A percentile compares a stretch with the other conserved stretches of the same genome.
Evolutionary conservation across 2,888 invertebrate genomes (phyloP).

Genomic region (Catocala nupta): DNA sequence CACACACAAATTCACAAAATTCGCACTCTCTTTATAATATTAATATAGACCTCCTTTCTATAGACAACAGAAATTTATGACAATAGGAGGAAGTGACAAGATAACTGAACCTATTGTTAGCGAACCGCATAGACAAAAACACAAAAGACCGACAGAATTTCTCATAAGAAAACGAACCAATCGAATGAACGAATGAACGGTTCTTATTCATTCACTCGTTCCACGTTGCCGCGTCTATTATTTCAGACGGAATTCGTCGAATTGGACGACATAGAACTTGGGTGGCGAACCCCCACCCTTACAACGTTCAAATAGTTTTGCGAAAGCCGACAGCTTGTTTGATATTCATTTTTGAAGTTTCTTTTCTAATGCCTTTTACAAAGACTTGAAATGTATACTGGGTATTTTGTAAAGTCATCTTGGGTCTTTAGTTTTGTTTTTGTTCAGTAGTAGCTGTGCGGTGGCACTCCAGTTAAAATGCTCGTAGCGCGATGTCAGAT

Average conservation of each 20-base stretch:
- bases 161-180: constrained; percentile 10
- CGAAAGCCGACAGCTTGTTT: not conserved
- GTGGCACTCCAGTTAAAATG: no score
- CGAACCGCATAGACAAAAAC: not conserved
- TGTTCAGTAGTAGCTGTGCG: no score
- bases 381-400: no score
- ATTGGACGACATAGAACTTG: constrained; percentile 15
- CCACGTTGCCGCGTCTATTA: constrained; percentile 27
- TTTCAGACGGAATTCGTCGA: constrained; percentile 19
- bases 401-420: no score
- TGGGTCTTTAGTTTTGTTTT: no score
- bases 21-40: no score
- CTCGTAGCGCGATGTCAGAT: no score
- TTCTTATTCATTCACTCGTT: constrained; percentile 34
- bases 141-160: constrained; percentile 6
- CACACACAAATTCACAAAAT: no score
- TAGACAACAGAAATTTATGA: not conserved
- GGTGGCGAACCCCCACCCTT: not conserved
- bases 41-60: not conserved
- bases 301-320: not conserved
- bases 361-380: not conserved
- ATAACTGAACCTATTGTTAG: not conserved
- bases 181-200: constrained; percentile 33
- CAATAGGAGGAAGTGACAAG: not conserved
- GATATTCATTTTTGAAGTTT: no score